phyloP scores from a whole-genome alignment of 1,140 invertebrate species.

The Sitophilus oryzae region DNA sequence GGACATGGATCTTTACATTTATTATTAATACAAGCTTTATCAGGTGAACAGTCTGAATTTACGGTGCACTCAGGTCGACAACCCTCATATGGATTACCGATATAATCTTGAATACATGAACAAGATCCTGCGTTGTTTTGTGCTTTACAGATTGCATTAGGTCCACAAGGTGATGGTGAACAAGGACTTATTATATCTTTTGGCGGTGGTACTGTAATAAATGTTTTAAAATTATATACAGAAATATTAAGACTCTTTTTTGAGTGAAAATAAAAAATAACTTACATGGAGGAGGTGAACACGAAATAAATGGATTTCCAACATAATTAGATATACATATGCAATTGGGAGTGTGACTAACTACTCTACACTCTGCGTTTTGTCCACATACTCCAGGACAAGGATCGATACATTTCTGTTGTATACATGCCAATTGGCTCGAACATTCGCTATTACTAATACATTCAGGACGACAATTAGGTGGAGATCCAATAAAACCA shows the following conservation, averaged over 20 bases:
- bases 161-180: constrained; percentile 60
- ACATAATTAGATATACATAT: constrained; percentile 54
- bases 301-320: constrained; percentile 58
- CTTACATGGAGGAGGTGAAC: constrained; percentile 27
- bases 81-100: constrained; percentile 66
- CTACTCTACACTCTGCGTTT: constrained; percentile 59
- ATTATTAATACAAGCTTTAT: constrained; percentile 54
- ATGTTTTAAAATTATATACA: too few species aligned
- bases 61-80: constrained; percentile 61
- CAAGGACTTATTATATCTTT: constrained; percentile 50
- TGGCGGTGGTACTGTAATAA: constrained; percentile 29
- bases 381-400: constrained; percentile 59
- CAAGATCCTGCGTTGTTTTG: constrained; percentile 58
- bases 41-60: constrained; percentile 57
- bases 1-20: constrained; percentile 62
- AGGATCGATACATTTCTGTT: constrained; percentile 60
- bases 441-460: constrained; percentile 60
- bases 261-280: too few species aligned
- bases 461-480: constrained; percentile 70
- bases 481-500: constrained; percentile 66
- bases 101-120: constrained; percentile 59
- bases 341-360: constrained; percentile 60
- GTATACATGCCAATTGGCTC: constrained; percentile 55
- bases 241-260: too few species aligned
- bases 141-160: constrained; percentile 59